Base-by-base conservation (phyloP, 1,140 invertebrate genomes). In the Wiebesia pumilae region DNA sequence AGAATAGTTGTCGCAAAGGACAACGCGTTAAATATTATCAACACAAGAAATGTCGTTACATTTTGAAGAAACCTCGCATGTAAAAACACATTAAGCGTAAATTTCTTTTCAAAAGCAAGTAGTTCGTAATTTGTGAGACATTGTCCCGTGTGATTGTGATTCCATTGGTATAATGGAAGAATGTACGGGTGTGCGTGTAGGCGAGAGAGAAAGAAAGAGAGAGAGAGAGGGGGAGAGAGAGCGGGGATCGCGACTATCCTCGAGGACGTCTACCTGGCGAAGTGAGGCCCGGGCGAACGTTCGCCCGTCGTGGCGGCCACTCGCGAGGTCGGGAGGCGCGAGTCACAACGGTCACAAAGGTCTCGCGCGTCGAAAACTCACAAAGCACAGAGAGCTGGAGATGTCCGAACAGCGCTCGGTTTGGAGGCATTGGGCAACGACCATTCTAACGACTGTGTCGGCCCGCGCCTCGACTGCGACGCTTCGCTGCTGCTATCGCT, bases 391-490 rank as follows among this genome's bases (percentile, higher is more conserved):
- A 43, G 81, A 84, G 65, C 82, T 84, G 30, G 86, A 87, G 78
- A 81, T 84, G 7, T 84, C 77, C 86, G 86, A 84, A 87, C 86
- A 87, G 75, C 86, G 86, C 77, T 87, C 82, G 86, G 86, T 87
- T 67, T 87, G 86, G 75, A 87, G 86, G 82, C 86, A 87, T 87
- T 87, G 86, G 58, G 86, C 86, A 87, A 87, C 86, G 82, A 87
- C 86, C 86, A 87, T 87, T 84, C 81, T 87, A 75, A 65, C 77
- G 47, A 27, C 33, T 51, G 84, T 77, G 10, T 69, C 40, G 10
- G 54, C 33, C 43, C 38, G 40, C 54, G 73, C 30, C 58, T 75
- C 38, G 71, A 43, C 71, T 3, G 27, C 40, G 71, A 27, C 35
- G 58, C 40, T 35, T 38, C 62, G 43, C 73, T 62, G 14, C 43